A percentile compares a stretch with the other conserved stretches of the same genome.
Evolutionary conservation across 2,113 vertebrate genomes (phyloP).

Genomic region (Odocoileus virginianus): DNA sequence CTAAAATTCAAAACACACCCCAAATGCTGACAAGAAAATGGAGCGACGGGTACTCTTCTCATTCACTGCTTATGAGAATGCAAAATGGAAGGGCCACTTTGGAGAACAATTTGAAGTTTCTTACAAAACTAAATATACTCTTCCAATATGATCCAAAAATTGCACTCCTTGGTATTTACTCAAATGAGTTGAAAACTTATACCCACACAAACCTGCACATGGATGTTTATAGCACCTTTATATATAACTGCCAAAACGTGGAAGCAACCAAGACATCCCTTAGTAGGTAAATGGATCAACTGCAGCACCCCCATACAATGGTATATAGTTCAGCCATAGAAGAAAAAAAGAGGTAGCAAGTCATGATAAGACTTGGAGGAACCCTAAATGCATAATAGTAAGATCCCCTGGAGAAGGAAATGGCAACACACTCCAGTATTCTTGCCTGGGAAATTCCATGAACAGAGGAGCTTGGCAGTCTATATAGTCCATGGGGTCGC

Average conservation of each 20-base stretch:
- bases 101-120: not conserved
- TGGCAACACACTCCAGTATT: not conserved
- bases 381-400: not conserved
- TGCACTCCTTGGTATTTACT: not conserved
- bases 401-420: not conserved
- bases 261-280: not conserved
- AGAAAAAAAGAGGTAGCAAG: not conserved
- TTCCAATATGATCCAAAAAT: not conserved
- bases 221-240: not conserved
- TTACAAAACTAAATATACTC: not conserved
- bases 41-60: not conserved
- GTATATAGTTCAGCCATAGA: not conserved
- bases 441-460: not conserved
- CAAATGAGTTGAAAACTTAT: not conserved
- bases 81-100: not conserved
- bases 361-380: not conserved
- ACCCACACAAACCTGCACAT: not conserved
- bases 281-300: not conserved
- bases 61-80: not conserved
- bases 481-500: accelerated
- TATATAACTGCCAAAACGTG: not conserved
- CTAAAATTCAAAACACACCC: not conserved
- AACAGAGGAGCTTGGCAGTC: not conserved
- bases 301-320: not conserved
- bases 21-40: not conserved